These are phyloP conservation scores for Charaxes varanes DNA, from an alignment of 1,140 invertebrate genomes.

Conservation along the genomic window DNA sequence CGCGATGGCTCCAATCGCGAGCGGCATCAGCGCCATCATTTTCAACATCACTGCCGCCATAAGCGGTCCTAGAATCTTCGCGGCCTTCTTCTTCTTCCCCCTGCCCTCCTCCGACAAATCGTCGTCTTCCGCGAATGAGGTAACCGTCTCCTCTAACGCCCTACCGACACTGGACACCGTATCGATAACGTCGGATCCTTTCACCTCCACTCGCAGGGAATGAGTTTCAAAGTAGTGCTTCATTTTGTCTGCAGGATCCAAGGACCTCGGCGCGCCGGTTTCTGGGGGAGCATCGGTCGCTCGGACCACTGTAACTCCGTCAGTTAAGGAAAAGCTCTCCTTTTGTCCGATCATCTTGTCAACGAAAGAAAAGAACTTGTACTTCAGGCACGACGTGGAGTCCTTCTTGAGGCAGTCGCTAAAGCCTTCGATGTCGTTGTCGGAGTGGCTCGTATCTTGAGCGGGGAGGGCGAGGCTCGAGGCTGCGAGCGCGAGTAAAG, in stretches of 20 bases:
- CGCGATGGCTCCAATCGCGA: constrained; percentile 86
- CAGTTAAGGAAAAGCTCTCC: constrained; percentile 84
- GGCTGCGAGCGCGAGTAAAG: constrained; percentile 70
- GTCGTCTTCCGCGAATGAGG: constrained; percentile 76
- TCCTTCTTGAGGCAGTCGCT: constrained; percentile 86
- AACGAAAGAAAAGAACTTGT: constrained; percentile 88
- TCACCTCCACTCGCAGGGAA: constrained; percentile 88
- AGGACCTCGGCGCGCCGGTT: constrained; percentile 82
- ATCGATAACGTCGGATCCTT: constrained; percentile 87
- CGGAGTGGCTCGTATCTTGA: constrained; percentile 78
- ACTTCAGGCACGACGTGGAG: constrained; percentile 86
- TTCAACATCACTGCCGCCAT: constrained; percentile 84
- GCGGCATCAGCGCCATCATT: constrained; percentile 83
- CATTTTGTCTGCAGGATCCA: constrained; percentile 81
- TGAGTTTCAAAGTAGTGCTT: constrained; percentile 85
- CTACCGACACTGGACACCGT: constrained; percentile 85
- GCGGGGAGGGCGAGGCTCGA: constrained; percentile 78
- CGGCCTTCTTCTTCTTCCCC: constrained; percentile 87
- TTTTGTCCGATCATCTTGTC: constrained; percentile 86
- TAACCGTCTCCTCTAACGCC: constrained; percentile 82
- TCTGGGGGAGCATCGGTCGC: constrained; percentile 76
- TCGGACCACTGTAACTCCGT: constrained; percentile 88
- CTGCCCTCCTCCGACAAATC: constrained; percentile 78
- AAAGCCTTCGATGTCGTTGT: constrained; percentile 85
- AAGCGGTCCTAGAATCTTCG: constrained; percentile 85